A percentile compares a stretch with the other conserved stretches of the same genome.
These are phyloP conservation scores for Pteropus alecto DNA, from an alignment of 2,113 vertebrate species.

Conservation along the genomic window DNA sequence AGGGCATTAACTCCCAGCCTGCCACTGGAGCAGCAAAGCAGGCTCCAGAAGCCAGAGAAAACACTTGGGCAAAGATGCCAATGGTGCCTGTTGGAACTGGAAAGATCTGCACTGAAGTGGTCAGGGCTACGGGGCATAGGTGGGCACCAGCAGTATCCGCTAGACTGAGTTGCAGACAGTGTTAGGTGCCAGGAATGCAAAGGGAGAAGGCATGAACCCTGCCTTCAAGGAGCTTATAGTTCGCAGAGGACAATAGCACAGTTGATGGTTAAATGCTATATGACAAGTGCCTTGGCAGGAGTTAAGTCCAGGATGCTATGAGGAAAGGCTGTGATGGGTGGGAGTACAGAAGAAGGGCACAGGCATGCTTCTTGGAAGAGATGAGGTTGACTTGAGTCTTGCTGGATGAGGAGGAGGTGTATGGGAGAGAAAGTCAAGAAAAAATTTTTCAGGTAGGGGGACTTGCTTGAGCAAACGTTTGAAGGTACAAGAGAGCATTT, in stretches of 20 bases:
- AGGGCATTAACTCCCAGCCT: not conserved
- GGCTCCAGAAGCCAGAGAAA: not conserved
- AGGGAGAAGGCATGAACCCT: not conserved
- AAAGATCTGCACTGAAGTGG: not conserved
- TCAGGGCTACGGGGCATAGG: not conserved
- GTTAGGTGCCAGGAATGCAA: not conserved
- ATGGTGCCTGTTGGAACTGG: not conserved
- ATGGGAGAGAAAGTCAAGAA: not conserved
- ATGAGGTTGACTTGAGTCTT: not conserved
- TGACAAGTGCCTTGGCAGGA: not conserved
- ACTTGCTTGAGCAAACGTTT: not conserved
- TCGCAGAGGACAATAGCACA: not conserved
- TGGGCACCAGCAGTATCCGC: not conserved
- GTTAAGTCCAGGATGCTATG: not conserved
- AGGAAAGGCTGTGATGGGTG: not conserved
- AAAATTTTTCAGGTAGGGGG: not conserved
- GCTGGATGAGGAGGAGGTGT: not conserved
- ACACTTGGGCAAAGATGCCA: not conserved
- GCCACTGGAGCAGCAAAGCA: not conserved
- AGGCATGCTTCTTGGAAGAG: not conserved
- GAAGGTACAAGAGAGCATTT: conserved; percentile 38
- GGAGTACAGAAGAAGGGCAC: not conserved
- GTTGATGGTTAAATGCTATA: not conserved
- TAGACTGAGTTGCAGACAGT: not conserved
- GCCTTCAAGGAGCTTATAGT: not conserved